These are phyloP conservation scores for Pandemis corylana DNA, from an alignment of 2,888 invertebrate genomes.

Conservation along the genomic window DNA sequence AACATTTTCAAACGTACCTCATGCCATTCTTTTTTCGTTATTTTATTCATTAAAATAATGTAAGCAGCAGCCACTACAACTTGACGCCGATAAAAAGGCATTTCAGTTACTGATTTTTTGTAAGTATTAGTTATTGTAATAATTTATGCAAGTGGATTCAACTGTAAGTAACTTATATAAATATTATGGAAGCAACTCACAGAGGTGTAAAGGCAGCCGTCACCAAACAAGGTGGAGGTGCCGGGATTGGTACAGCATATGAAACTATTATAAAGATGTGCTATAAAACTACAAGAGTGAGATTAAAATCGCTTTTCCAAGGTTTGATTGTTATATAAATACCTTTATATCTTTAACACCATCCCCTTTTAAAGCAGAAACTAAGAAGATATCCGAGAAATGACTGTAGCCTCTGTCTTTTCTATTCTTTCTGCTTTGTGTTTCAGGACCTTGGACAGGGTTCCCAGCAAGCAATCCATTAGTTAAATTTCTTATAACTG, in stretches of 20 bases:
- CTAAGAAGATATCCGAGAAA: constrained; percentile 95
- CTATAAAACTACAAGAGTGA: background rate
- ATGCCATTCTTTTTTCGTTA: too few relatives aligned
- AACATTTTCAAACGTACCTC: too few relatives aligned
- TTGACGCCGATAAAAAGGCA: too few relatives aligned
- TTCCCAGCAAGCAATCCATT: constrained; percentile 82
- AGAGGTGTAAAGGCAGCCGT: too few relatives aligned
- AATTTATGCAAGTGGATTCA: too few relatives aligned
- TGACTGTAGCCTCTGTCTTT: constrained; percentile 71
- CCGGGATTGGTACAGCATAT: background rate
- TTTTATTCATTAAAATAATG: too few relatives aligned
- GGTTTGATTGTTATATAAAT: constrained; percentile 24
- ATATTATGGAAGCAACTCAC: too few relatives aligned
- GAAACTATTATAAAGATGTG: background rate
- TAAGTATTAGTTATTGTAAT: too few relatives aligned
- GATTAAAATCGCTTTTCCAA: background rate
- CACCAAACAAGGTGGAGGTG: background rate
- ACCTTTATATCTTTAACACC: constrained; percentile 90
- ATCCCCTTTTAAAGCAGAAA: constrained; percentile 93
- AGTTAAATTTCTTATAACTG: constrained; percentile 88
- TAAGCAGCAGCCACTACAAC: too few relatives aligned
- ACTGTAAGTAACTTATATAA: too few relatives aligned
- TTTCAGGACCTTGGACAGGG: constrained; percentile 62
- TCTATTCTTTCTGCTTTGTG: constrained; percentile 50
- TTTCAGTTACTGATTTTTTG: too few relatives aligned